phyloP scores from a whole-genome alignment of 2,888 invertebrate species.

The Apomyelois bistriatella region DNA sequence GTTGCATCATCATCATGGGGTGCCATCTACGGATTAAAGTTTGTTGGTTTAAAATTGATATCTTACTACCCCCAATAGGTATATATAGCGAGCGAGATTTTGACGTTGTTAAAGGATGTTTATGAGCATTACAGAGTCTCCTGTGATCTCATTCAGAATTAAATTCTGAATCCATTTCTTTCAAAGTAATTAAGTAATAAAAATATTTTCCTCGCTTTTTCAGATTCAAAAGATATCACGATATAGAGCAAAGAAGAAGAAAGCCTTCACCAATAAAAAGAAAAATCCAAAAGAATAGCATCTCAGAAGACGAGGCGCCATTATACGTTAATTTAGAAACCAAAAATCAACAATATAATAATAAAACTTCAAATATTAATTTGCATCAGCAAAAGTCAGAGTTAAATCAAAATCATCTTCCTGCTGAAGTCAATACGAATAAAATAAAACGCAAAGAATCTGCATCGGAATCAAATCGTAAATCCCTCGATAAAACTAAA shows the following conservation, averaged over 20 bases:
- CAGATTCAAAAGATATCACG: constrained; percentile 25
- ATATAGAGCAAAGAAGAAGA: constrained; percentile 22
- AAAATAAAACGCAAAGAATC: neutral
- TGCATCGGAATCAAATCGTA: neutral
- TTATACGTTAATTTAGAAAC: constrained; percentile 40
- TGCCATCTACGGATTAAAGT: no score
- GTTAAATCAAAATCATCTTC: neutral
- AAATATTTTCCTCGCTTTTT: constrained; percentile 13
- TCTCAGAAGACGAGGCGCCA: constrained; percentile 32
- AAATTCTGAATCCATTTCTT: no score
- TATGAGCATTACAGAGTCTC: no score
- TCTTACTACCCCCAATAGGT: no score
- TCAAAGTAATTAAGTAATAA: no score
- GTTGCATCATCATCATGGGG: no score
- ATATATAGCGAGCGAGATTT: no score
- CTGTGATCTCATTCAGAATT: no score
- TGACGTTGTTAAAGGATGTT: no score
- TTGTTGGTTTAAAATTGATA: no score
- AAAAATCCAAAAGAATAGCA: constrained; percentile 17
- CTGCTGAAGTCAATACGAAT: neutral
- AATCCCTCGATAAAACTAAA: constrained; percentile 11
- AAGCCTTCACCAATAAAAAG: constrained; percentile 16
- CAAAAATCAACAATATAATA: constrained; percentile 22
- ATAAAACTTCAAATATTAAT: constrained; percentile 4
- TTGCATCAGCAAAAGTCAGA: constrained; percentile 7